Conservation (phyloP, 2,888 invertebrate species). For the Iselma pallidipennis region DNA sequence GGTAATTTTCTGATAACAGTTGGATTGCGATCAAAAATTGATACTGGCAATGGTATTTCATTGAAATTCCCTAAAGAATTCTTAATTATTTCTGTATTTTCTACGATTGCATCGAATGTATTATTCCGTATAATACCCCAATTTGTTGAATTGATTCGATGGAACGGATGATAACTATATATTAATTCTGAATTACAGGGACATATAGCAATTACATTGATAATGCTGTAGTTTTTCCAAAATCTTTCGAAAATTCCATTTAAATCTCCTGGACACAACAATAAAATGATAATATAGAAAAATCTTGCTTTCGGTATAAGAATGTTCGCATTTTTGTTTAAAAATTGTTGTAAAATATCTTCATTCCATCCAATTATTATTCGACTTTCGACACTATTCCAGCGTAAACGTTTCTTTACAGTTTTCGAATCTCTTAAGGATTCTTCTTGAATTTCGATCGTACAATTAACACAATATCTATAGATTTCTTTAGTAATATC, state of each 20-base stretch:
- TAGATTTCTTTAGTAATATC: background rate
- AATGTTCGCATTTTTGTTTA: constrained; percentile 4
- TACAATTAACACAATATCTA: background rate
- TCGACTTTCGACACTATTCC: background rate
- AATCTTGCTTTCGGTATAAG: constrained; percentile 8
- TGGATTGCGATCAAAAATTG: constrained; percentile 44
- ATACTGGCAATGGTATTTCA: constrained; percentile 46
- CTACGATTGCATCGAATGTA: constrained; percentile 9
- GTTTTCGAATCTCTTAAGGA: background rate
- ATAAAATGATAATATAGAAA: background rate
- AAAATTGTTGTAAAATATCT: background rate
- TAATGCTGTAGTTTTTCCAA: constrained; percentile 27
- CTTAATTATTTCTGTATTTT: constrained; percentile 14
- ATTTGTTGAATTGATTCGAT: constrained; percentile 2
- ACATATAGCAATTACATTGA: constrained; percentile 29
- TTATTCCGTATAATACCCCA: constrained; percentile 21
- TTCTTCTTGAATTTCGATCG: background rate
- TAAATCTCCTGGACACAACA: background rate
- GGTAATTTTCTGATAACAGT: constrained; percentile 24
- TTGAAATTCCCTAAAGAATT: constrained; percentile 43
- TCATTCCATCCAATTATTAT: background rate
- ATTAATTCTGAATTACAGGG: constrained; percentile 14
- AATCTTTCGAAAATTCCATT: constrained; percentile 16
- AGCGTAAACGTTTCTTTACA: background rate
- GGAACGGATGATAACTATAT: constrained; percentile 31